Evolutionary conservation across 2,888 invertebrate species (phyloP).

Genomic region (Eupithecia dodoneata): DNA sequence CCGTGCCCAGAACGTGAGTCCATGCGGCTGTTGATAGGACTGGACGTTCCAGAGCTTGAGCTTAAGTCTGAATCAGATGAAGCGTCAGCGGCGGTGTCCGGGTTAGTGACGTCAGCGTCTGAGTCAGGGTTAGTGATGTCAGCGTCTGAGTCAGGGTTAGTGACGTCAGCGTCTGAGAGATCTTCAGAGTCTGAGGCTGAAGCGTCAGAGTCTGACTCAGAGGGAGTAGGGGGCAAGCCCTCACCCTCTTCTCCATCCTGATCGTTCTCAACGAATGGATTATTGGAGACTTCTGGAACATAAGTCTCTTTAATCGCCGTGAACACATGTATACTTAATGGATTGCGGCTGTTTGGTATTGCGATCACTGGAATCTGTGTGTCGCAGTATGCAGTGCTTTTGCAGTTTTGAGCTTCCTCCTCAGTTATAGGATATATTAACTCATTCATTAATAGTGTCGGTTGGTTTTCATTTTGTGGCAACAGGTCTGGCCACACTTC

Average conservation of each 20-base stretch:
- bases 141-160: background rate
- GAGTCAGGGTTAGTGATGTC: background rate
- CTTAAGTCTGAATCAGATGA: background rate
- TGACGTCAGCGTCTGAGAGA: background rate
- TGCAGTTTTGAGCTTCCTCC: background rate
- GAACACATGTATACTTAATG: background rate
- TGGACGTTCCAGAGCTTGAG: background rate
- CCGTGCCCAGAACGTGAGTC: background rate
- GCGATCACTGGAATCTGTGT: background rate
- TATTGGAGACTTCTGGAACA: background rate
- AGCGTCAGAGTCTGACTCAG: no score
- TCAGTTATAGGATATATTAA: background rate
- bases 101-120: background rate
- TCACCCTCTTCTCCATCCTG: background rate
- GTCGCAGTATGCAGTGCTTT: background rate
- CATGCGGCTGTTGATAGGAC: background rate
- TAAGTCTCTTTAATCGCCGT: background rate
- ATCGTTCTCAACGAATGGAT: background rate
- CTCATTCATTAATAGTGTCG: background rate
- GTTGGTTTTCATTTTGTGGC: background rate
- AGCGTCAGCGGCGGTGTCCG: background rate
- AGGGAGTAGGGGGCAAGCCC: no score
- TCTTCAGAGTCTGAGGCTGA: background rate
- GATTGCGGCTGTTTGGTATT: background rate
- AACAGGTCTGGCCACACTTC: background rate